Base-by-base conservation (phyloP, 2,113 vertebrate genomes). In the Coryphaenoides rupestris region DNA sequence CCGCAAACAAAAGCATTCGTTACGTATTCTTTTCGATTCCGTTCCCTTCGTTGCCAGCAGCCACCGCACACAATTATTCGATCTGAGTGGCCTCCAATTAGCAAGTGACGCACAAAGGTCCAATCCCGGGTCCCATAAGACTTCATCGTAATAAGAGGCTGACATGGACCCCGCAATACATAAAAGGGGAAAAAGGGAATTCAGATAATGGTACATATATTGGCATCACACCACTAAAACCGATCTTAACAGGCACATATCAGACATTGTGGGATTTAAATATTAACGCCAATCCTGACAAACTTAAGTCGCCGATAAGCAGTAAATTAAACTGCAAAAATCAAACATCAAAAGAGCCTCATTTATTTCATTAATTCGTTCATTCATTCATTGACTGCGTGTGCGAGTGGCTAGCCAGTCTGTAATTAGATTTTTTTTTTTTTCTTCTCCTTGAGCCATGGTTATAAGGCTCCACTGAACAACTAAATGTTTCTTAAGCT, bases 11-110 rank as follows among this genome's bases (percentile, higher is more conserved):
- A 28, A 66, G 57, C 68, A 63, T 70, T 45, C 55, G 62, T n/a
- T n/a, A 55, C 55, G 47, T 49, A n/a, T n/a, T n/a, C 14, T 49
- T 49, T 49, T 49, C 15, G 47, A 14, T 49, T 49, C 15, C 40
- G 73, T 70, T 64, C n/a, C n/a, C n/a, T 77, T 60, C 58, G 70
- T 71, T n/a, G 74, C 58, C 66, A 65, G 73, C 73, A 59, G 62
- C 62, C n/a, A 47, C 15, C 19, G 53, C 68, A 67, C 50, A 54
- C 68, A 66, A 80, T 81, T 63, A 80, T 73, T 80, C 63, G 69
- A 72, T 84, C 69, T 33, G 60, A 78, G 65, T 76, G 53, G 21
- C 49, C 66, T 74, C 73, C 33, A 73, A 74, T 81, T 75, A 70
- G 67, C 45, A 4, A 21, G 55, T 21, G 24, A 73, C 65, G 62